Percentiles rank a stretch among this genome's conserved stretches.
phyloP scores from a whole-genome alignment of 2,797 vertebrate species.

The Bradypus variegatus region DNA sequence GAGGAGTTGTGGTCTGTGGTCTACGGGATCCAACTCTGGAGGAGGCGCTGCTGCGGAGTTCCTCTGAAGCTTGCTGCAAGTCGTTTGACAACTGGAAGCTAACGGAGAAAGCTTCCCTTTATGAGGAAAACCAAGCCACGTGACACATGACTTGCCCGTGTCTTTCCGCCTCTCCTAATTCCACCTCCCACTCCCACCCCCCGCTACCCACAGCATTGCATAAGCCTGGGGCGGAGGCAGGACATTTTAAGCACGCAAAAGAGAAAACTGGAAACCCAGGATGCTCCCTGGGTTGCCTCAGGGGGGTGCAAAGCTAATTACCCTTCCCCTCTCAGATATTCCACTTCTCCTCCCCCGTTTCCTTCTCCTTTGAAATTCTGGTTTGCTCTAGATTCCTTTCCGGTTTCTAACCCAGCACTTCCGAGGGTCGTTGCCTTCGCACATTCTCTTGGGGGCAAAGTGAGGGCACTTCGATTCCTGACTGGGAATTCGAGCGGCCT shows the following conservation, averaged over 20 bases:
- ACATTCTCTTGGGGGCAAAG: neutral
- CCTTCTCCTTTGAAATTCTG: neutral
- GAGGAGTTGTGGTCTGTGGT: too few species aligned
- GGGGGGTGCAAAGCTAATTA: neutral
- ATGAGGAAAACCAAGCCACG: slow-evolving; percentile 25
- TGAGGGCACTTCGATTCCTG: neutral
- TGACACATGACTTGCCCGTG: slow-evolving; percentile 14
- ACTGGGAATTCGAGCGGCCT: neutral
- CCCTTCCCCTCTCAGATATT: neutral
- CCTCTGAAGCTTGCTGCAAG: neutral
- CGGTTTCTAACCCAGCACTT: neutral
- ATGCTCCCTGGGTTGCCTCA: neutral
- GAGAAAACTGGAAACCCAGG: neutral
- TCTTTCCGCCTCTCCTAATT: neutral
- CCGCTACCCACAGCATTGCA: neutral
- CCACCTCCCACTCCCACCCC: neutral
- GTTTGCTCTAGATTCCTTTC: neutral
- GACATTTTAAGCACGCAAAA: neutral
- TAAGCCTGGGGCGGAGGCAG: neutral
- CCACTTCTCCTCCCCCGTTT: neutral
- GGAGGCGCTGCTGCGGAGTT: neutral
- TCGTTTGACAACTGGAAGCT: slow-evolving; percentile 48
- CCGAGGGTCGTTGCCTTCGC: neutral
- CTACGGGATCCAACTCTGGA: too few species aligned
- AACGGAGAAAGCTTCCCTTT: slow-evolving; percentile 38